Evolutionary conservation across 1,140 invertebrate genomes (phyloP).

Genomic region (Uloborus diversus): DNA sequence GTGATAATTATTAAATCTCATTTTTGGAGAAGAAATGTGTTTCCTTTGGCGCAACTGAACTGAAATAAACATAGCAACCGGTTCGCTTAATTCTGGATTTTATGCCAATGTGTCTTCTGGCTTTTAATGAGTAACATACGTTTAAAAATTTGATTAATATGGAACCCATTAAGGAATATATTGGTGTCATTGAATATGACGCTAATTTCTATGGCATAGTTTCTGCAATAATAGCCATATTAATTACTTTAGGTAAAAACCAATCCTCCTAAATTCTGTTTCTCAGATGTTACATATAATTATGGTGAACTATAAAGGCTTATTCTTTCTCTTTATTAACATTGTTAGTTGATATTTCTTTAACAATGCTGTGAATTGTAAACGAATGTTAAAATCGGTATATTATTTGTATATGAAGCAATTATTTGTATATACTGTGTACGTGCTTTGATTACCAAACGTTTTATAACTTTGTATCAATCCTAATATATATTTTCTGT

Average conservation of each 20-base stretch:
- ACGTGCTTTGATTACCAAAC: too few relatives aligned
- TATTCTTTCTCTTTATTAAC: too few relatives aligned
- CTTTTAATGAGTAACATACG: neutral
- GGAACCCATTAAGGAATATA: conserved; percentile 35
- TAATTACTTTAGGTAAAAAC: conserved; percentile 27
- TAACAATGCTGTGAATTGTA: too few relatives aligned
- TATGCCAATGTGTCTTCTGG: neutral
- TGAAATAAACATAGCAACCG: conserved; percentile 26
- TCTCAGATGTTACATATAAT: too few relatives aligned
- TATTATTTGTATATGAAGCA: too few relatives aligned
- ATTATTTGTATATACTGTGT: too few relatives aligned
- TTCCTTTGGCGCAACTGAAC: neutral
- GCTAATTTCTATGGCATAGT: conserved; percentile 27
- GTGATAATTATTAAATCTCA: neutral
- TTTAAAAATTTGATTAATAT: neutral
- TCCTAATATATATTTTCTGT: too few relatives aligned
- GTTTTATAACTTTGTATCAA: too few relatives aligned
- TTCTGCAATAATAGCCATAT: conserved; percentile 8
- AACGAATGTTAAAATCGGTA: too few relatives aligned
- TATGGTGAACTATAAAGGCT: too few relatives aligned
- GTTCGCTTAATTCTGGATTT: neutral
- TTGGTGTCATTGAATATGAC: conserved; percentile 34
- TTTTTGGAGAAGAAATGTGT: neutral
- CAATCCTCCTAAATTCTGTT: too few relatives aligned
- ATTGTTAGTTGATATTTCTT: too few relatives aligned